Conservation (phyloP, 2,888 invertebrate genomes). For the Agriopis marginaria region DNA sequence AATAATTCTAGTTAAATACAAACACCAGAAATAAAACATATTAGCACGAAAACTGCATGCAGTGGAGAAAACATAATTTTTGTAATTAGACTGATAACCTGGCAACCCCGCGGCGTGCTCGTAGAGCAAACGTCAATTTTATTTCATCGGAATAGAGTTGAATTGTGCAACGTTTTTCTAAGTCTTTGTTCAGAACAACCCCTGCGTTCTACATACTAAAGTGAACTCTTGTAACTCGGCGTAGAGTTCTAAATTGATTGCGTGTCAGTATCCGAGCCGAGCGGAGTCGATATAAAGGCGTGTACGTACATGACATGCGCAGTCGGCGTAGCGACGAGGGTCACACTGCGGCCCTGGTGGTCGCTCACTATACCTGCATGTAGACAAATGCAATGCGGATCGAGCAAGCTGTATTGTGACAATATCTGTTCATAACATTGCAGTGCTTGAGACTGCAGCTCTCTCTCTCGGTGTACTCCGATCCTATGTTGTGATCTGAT, state of each 20-base stretch:
- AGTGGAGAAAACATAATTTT: conserved; percentile 25
- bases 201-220: background rate
- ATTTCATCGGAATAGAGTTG: conserved; percentile 3
- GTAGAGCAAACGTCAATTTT: background rate
- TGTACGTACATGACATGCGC: conserved; percentile 29
- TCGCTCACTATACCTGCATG: background rate
- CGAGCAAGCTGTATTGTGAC: no score
- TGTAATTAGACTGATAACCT: conserved; percentile 33
- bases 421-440: no score
- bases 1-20: no score
- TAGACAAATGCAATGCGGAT: no score
- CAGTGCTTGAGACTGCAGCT: no score
- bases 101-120: conserved; percentile 12
- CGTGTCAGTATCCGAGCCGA: background rate
- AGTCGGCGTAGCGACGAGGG: conserved; percentile 15
- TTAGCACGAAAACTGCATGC: background rate
- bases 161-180: conserved; percentile 5
- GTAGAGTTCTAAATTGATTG: background rate
- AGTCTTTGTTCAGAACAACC: conserved; percentile 31
- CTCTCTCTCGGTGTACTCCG: no score
- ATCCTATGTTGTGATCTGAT: no score
- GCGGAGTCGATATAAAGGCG: conserved; percentile 36
- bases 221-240: background rate
- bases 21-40: no score
- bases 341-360: conserved; percentile 8